phyloP scores from a whole-genome alignment of 35 echinoderm and acorn worm species.

The Apostichopus parvimensis region DNA sequence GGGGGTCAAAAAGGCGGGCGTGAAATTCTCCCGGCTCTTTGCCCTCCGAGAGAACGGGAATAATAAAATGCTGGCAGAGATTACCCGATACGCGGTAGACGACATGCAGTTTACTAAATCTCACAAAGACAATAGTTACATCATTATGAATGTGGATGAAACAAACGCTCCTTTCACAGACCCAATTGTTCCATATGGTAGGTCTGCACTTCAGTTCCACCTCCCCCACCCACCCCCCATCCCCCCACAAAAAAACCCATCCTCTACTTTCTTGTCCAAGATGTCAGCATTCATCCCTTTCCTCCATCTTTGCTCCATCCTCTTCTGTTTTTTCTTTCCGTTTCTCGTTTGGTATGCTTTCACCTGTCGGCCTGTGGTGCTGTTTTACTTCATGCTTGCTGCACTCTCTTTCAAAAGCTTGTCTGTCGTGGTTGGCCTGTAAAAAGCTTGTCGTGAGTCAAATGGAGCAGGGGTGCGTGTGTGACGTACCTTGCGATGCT shows the following conservation, averaged over 20 bases:
- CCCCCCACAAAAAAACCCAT: neutral
- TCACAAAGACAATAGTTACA: slow-evolving; percentile 64
- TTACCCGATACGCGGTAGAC: slow-evolving; percentile 42
- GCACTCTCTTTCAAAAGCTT: neutral
- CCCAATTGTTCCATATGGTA: slow-evolving; percentile 65
- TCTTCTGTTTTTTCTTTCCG: neutral
- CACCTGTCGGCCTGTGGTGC: neutral
- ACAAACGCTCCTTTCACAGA: slow-evolving; percentile 55
- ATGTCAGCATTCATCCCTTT: slow-evolving; percentile 5
- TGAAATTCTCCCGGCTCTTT: slow-evolving; percentile 62
- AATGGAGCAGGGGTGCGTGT: neutral
- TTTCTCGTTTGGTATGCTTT: neutral
- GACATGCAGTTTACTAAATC: slow-evolving; percentile 64
- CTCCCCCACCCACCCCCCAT: neutral
- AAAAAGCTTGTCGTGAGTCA: neutral
- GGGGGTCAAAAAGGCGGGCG: slow-evolving; percentile 54
- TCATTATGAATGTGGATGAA: slow-evolving; percentile 63
- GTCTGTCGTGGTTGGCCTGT: neutral
- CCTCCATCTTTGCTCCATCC: neutral
- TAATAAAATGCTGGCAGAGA: slow-evolving; percentile 53
- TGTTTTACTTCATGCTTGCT: neutral
- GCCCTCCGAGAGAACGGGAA: slow-evolving; percentile 57
- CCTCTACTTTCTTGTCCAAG: neutral
- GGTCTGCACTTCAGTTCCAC: slow-evolving; percentile 6
- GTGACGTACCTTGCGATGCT: too few relatives aligned